These are phyloP conservation scores for Heterotilapia buettikoferi DNA, from an alignment of 2,113 vertebrate genomes.

Conservation along the genomic window DNA sequence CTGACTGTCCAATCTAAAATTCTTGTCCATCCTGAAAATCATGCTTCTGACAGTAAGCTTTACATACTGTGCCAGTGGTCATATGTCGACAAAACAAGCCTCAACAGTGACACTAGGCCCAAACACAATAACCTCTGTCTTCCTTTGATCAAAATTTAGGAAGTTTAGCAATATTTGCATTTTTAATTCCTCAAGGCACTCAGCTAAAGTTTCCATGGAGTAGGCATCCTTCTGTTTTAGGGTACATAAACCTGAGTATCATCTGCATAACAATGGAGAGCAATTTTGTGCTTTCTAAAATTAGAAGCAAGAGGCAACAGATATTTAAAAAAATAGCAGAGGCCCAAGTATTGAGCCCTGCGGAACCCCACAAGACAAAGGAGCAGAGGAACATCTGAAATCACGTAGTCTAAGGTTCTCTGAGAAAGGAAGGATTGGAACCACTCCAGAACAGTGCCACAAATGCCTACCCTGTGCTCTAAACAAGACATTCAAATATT, in stretches of 20 bases:
- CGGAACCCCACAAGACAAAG: neutral
- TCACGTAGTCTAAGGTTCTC: neutral
- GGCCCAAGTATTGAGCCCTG: neutral
- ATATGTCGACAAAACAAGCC: neutral
- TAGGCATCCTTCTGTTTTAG: neutral
- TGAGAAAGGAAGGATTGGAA: neutral
- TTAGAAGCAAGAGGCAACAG: neutral
- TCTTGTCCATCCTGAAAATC: neutral
- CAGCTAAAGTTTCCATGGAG: neutral
- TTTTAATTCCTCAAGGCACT: neutral
- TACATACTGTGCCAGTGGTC: neutral
- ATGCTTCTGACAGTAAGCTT: neutral
- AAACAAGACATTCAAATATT: neutral
- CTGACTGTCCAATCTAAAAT: neutral
- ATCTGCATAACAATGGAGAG: neutral
- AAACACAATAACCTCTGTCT: neutral
- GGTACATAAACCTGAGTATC: neutral
- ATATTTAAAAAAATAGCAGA: neutral
- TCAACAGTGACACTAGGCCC: neutral
- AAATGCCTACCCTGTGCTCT: neutral
- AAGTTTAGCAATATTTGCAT: neutral
- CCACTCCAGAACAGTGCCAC: neutral
- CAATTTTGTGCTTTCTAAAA: neutral
- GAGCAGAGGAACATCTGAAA: neutral
- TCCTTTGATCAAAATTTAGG: neutral